phyloP scores from a whole-genome alignment of 2,113 vertebrate species.

The Ginglymostoma cirratum region DNA sequence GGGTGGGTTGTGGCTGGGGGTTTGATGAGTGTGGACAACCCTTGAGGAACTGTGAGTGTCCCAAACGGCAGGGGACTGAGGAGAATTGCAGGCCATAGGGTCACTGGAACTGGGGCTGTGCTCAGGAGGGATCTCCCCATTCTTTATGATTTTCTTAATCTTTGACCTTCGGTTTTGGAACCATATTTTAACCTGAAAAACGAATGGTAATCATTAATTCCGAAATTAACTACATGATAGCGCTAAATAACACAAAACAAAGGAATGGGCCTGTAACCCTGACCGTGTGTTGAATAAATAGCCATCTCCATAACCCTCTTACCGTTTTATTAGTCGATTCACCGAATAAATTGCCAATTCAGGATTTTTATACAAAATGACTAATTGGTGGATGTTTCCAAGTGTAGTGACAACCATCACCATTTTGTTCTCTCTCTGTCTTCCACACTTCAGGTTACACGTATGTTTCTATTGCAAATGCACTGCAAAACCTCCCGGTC shows the following conservation, averaged over 20 bases:
- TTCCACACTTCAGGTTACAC: neutral
- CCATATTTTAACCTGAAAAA: slow-evolving; percentile 91
- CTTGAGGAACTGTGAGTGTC: slow-evolving; percentile 79
- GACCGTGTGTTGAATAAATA: too few species aligned
- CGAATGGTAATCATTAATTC: neutral
- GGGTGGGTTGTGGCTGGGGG: slow-evolving; percentile 76
- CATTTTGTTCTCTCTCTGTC: neutral
- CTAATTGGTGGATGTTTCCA: too few species aligned
- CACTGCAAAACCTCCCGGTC: too few species aligned
- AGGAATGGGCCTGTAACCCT: too few species aligned
- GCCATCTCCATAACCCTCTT: neutral
- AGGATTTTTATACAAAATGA: neutral
- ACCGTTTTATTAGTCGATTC: neutral
- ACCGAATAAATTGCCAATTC: too few species aligned
- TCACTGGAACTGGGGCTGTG: slow-evolving; percentile 98
- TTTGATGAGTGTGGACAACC: slow-evolving; percentile 72
- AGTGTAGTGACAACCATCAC: too few species aligned
- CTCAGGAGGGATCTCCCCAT: slow-evolving; percentile 90
- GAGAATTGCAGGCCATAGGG: slow-evolving; percentile 98
- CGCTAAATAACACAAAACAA: neutral
- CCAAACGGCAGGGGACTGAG: slow-evolving; percentile 98
- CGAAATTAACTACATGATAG: neutral
- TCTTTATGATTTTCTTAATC: slow-evolving; percentile 99
- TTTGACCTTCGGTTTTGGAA: slow-evolving; percentile 98
- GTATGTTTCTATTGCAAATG: neutral